A percentile compares a stretch with the other conserved stretches of the same genome.
Evolutionary conservation across 2,797 vertebrate genomes (phyloP).

Genomic region (Melanotaenia boesemani): DNA sequence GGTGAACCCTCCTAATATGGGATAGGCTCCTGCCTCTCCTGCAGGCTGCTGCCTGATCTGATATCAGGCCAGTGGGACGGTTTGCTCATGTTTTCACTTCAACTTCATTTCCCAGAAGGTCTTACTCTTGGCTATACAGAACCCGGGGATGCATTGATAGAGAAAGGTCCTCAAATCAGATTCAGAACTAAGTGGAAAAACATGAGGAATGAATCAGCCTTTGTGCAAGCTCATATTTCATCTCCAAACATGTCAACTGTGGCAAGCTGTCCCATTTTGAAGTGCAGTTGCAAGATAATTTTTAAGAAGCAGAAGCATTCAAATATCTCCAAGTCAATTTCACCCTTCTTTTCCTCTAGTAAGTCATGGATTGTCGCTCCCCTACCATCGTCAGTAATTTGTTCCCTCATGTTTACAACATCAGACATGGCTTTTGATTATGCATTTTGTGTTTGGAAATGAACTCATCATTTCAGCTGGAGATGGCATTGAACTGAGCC

Average conservation of each 20-base stretch:
- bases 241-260: conserved; percentile 64
- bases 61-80: conserved; percentile 72
- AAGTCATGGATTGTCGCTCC: conserved; percentile 73
- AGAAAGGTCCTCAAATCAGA: conserved; percentile 70
- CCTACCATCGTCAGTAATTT: conserved; percentile 71
- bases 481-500: conserved; percentile 57
- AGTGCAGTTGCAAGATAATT: conserved; percentile 58
- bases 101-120: conserved; percentile 78
- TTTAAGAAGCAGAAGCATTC: conserved; percentile 68
- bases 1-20: conserved; percentile 76
- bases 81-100: conserved; percentile 70
- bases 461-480: conserved; percentile 66
- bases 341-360: conserved; percentile 68
- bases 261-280: conserved; percentile 67
- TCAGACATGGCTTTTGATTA: conserved; percentile 77
- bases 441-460: conserved; percentile 71
- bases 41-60: conserved; percentile 70
- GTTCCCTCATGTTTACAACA: conserved; percentile 78
- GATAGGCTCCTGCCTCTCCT: conserved; percentile 67
- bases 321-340: conserved; percentile 74
- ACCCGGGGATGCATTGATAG: conserved; percentile 59
- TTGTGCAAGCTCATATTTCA: conserved; percentile 67
- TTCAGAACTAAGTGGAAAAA: conserved; percentile 66
- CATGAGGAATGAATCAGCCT: conserved; percentile 67
- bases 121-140: conserved; percentile 58